Percentiles rank a stretch among this genome's conserved stretches.
These are phyloP conservation scores for Daboia siamensis DNA, from an alignment of 2,113 vertebrate genomes.

Conservation along the genomic window DNA sequence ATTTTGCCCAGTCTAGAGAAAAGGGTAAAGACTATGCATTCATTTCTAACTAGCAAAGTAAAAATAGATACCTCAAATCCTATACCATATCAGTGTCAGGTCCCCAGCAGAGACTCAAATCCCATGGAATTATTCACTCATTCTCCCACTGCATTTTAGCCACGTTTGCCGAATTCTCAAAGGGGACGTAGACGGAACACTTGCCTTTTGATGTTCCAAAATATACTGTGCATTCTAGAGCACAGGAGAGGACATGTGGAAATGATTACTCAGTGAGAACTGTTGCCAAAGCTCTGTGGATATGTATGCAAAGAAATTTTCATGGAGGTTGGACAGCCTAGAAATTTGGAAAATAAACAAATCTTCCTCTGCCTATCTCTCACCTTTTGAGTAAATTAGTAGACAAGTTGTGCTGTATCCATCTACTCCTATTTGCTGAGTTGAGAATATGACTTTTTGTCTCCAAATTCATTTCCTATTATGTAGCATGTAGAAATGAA, in stretches of 20 bases:
- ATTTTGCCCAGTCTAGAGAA: neutral
- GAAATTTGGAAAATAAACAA: neutral
- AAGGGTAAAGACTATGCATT: neutral
- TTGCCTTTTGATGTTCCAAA: neutral
- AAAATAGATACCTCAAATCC: neutral
- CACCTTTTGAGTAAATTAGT: neutral
- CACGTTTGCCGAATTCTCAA: neutral
- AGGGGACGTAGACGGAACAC: neutral
- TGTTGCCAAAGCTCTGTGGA: neutral
- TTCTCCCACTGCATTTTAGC: neutral
- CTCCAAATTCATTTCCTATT: neutral
- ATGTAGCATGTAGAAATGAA: neutral
- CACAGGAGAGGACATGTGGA: neutral
- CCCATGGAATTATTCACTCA: neutral
- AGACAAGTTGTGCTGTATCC: neutral
- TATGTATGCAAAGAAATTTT: neutral
- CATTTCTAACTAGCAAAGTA: neutral
- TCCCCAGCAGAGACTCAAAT: neutral
- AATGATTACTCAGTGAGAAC: neutral
- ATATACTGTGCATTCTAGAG: neutral
- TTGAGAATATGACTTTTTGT: neutral
- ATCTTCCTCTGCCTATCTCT: neutral
- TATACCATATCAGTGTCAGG: neutral
- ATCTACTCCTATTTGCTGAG: neutral
- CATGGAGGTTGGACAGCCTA: neutral